phyloP scores from a whole-genome alignment of 2,888 invertebrate genomes.

The Griposia aprilina region DNA sequence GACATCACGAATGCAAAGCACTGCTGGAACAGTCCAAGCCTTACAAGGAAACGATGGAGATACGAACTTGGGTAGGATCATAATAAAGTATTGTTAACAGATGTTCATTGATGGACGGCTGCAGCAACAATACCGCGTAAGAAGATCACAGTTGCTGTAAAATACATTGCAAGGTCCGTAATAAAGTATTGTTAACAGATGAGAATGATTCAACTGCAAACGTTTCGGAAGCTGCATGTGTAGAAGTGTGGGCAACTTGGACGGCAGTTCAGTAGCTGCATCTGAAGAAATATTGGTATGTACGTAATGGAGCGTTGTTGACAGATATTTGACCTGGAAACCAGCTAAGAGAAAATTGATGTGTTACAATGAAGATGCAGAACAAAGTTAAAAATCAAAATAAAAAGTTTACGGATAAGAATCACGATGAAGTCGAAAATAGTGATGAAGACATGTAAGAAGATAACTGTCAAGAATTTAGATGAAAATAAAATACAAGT shows the following conservation, averaged over 20 bases:
- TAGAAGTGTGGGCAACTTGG: background rate
- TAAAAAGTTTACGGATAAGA: background rate
- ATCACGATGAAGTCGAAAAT: too few species aligned
- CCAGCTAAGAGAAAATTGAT: background rate
- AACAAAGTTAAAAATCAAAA: background rate
- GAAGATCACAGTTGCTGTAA: conserved; percentile 5
- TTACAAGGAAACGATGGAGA: background rate
- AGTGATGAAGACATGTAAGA: background rate
- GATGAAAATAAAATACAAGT: background rate
- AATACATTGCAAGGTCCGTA: background rate
- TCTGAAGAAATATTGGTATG: conserved; percentile 22
- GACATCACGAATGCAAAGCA: background rate
- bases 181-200: conserved; percentile 50
- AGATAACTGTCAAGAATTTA: background rate
- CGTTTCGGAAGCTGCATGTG: background rate
- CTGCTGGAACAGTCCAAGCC: conserved; percentile 1
- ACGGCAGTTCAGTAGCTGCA: background rate
- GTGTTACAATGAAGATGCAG: background rate
- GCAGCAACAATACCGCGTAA: background rate
- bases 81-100: conserved; percentile 44
- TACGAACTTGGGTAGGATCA: conserved; percentile 12
- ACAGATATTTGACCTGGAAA: conserved; percentile 30
- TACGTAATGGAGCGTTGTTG: conserved; percentile 39
- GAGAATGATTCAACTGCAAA: conserved; percentile 7
- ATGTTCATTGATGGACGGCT: conserved; percentile 17